A percentile compares a stretch with the other conserved stretches of the same genome.
These are phyloP conservation scores for Psylliodes chrysocephalus DNA, from an alignment of 2,888 invertebrate species.

Conservation along the genomic window DNA sequence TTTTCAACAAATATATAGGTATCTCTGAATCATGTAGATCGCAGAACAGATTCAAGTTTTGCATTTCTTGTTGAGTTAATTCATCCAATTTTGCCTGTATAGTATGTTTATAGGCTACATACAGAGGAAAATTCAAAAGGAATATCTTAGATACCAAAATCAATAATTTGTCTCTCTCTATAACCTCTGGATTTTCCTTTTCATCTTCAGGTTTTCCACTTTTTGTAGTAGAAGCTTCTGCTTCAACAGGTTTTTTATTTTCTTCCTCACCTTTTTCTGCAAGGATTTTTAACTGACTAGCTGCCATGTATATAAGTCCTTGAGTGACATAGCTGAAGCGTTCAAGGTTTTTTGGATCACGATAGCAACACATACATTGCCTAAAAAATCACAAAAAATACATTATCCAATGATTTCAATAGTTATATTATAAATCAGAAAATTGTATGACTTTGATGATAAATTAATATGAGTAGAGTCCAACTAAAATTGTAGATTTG, in stretches of 20 bases:
- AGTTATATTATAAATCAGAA: no score
- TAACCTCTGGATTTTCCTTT: constrained; percentile 66
- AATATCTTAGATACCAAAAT: constrained; percentile 90
- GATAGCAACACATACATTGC: constrained; percentile 95
- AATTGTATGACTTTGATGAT: no score
- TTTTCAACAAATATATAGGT: constrained; percentile 87
- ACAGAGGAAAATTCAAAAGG: constrained; percentile 88
- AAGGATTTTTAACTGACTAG: constrained; percentile 83
- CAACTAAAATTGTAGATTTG: no score
- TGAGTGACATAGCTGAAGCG: constrained; percentile 90
- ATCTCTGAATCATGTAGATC: constrained; percentile 95
- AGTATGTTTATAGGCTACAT: constrained; percentile 88
- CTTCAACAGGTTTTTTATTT: constrained; percentile 65
- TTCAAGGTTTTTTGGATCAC: constrained; percentile 92
- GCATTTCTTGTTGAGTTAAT: constrained; percentile 85
- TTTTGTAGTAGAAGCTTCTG: constrained; percentile 70
- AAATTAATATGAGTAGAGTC: no score
- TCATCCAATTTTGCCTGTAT: constrained; percentile 85
- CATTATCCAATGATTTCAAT: no score
- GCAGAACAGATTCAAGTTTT: constrained; percentile 82
- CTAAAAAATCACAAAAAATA: no score
- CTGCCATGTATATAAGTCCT: constrained; percentile 84
- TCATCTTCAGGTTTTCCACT: constrained; percentile 49
- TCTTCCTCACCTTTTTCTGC: constrained; percentile 55
- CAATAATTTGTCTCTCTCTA: constrained; percentile 89